These are phyloP conservation scores for Ischnura elegans DNA, from an alignment of 2,888 invertebrate genomes.

Conservation along the genomic window DNA sequence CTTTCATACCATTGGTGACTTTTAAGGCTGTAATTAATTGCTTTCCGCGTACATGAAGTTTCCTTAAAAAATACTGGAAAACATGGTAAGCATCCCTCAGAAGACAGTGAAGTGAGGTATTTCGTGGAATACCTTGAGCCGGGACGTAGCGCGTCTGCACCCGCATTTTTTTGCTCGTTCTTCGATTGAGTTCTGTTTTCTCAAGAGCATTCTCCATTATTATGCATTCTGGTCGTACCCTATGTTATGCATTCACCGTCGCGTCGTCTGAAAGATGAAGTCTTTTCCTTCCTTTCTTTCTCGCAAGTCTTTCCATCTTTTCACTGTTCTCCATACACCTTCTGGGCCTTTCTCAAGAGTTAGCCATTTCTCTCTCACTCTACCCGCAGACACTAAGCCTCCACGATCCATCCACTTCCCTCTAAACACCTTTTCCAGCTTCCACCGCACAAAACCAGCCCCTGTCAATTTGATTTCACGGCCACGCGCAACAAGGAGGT, in stretches of 20 bases:
- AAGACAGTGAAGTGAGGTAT: background rate
- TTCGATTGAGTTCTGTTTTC: background rate
- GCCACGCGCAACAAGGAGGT: background rate
- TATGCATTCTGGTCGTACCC: conserved; percentile 25
- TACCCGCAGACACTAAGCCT: no score
- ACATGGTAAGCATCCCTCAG: background rate
- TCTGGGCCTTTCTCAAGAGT: no score
- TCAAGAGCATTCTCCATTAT: background rate
- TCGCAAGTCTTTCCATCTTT: background rate
- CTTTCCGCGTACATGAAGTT: no score
- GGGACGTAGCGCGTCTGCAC: background rate
- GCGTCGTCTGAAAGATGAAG: background rate
- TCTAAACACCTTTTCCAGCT: background rate
- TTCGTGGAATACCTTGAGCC: background rate
- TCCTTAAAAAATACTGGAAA: no score
- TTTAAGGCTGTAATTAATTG: no score
- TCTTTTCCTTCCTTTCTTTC: conserved; percentile 35
- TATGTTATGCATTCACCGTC: conserved; percentile 33
- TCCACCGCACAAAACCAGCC: no score
- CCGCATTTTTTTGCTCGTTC: background rate
- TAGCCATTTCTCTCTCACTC: background rate
- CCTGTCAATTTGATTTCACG: conserved; percentile 16
- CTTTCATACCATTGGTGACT: no score
- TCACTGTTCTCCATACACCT: background rate
- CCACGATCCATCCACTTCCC: conserved; percentile 1